Evolutionary conservation across 37 sponge, comb jelly and placozoan species (phyloP).

Genomic region (Sycon ciliatum): DNA sequence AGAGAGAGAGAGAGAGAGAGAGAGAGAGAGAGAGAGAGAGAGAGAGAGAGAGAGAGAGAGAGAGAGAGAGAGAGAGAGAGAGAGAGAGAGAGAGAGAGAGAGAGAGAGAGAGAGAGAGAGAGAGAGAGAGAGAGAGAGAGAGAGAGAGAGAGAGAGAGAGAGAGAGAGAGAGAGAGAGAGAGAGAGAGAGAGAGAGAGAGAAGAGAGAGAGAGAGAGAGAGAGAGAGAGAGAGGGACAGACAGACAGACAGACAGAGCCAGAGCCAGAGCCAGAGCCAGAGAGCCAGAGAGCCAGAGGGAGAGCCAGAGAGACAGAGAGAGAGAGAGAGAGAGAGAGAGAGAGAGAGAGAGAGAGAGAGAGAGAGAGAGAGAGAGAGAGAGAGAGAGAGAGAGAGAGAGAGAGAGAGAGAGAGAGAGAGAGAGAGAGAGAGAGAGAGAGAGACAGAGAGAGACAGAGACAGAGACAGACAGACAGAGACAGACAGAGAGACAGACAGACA

Average conservation of each 20-base stretch:
- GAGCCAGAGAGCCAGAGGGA: too few species aligned
- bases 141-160: constrained; percentile 36
- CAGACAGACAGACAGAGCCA: background rate
- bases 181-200: constrained; percentile 15
- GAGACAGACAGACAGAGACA: background rate
- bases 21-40: constrained; percentile 22
- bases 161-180: constrained; percentile 39
- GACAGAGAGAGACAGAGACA: background rate
- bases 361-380: background rate
- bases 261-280: too few species aligned
- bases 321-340: background rate
- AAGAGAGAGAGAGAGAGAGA: background rate
- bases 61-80: constrained; percentile 27
- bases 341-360: background rate
- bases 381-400: constrained; percentile 5
- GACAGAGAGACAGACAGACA: background rate
- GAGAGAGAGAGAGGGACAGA: background rate
- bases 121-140: constrained; percentile 30
- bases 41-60: constrained; percentile 30
- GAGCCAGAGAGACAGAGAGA: background rate
- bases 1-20: constrained; percentile 31
- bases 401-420: constrained; percentile 1
- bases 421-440: background rate
- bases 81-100: constrained; percentile 34
- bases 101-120: constrained; percentile 33